Evolutionary conservation across 2,797 vertebrate species (phyloP).

Genomic region (Lepidocolaptes lacrymiger): DNA sequence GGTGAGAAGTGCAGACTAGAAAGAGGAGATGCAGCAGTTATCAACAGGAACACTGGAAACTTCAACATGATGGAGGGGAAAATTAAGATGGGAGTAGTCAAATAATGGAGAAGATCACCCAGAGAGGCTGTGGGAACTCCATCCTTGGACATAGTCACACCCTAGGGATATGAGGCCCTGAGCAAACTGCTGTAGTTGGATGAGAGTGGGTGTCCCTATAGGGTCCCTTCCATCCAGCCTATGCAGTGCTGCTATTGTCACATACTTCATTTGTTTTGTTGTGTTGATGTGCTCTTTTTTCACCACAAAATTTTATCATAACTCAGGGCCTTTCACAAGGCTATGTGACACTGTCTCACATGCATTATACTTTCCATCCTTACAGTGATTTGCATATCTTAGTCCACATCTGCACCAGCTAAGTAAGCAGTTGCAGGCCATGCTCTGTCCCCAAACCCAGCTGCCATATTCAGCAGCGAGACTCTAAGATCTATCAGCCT

Average conservation of each 20-base stretch:
- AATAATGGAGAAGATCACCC: background rate
- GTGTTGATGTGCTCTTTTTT: background rate
- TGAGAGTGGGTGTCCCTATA: background rate
- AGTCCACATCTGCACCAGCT: background rate
- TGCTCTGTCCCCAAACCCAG: background rate
- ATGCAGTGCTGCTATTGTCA: background rate
- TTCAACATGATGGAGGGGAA: background rate
- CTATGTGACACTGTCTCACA: background rate
- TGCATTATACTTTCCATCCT: background rate
- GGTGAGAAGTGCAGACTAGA: background rate
- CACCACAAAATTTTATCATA: background rate
- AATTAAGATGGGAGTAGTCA: background rate
- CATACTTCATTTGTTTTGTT: background rate
- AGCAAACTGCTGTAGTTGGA: background rate
- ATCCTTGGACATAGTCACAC: background rate
- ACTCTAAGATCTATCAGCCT: background rate
- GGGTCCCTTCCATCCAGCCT: background rate
- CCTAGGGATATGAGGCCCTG: background rate
- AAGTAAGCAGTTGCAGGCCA: background rate
- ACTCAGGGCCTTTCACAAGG: background rate
- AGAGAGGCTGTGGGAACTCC: background rate
- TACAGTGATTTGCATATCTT: background rate
- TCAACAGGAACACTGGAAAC: background rate
- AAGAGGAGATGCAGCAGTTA: background rate
- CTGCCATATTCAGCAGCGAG: rapidly evolving